Conservation (phyloP, 2,113 vertebrate genomes). For the Sceloporus undulatus region DNA sequence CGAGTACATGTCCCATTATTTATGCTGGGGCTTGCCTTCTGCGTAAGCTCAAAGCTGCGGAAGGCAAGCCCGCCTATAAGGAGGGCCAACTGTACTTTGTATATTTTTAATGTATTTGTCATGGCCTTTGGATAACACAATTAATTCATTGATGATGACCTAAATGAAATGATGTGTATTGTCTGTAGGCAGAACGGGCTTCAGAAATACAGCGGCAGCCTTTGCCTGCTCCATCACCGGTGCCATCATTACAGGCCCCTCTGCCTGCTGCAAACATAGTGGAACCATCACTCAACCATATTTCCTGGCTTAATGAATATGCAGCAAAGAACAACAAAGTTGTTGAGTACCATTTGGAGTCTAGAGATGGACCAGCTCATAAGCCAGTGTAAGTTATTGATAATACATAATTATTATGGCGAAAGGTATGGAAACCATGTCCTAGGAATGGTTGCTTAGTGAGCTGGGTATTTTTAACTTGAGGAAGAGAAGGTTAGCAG, state of each 20-base stretch:
- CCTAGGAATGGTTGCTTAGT: no score
- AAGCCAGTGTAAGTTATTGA: constrained; percentile 59
- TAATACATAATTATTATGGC: not conserved
- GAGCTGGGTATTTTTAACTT: not conserved
- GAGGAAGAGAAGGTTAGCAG: no score
- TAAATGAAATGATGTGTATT: constrained; percentile 10
- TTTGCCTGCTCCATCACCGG: accelerated
- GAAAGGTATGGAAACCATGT: no score
- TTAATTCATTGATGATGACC: no score
- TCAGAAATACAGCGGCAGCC: not conserved
- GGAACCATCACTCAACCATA: constrained; percentile 27
- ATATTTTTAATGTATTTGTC: no score
- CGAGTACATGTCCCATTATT: no score
- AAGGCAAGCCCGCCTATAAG: no score
- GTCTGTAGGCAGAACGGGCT: not conserved
- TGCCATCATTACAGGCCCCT: not conserved
- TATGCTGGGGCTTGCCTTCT: no score
- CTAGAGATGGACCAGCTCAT: accelerated
- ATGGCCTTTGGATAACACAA: no score
- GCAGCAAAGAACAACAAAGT: accelerated
- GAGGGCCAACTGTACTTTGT: no score
- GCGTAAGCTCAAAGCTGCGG: no score
- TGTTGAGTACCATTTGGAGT: not conserved
- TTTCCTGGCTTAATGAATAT: constrained; percentile 48
- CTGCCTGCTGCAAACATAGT: accelerated